Conservation (phyloP, 2,113 vertebrate species). For the Cyphomyrus discorhynchus region DNA sequence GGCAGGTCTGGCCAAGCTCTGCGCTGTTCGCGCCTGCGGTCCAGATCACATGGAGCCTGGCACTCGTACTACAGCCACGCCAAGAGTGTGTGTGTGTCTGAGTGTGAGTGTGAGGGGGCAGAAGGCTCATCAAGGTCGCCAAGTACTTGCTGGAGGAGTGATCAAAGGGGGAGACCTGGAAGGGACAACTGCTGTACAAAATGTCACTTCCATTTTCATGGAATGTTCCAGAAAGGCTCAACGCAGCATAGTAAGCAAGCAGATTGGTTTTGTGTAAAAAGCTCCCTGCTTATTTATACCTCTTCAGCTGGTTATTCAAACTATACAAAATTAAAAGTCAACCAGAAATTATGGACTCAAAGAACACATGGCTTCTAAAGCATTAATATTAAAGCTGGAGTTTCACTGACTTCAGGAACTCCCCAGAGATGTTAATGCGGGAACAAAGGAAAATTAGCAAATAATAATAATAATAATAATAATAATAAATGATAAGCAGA, state of each 20-base stretch:
- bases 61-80: constrained; percentile 35
- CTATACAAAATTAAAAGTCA: not conserved
- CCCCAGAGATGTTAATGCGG: not conserved
- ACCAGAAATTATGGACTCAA: not conserved
- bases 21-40: constrained; percentile 30
- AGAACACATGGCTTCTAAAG: not conserved
- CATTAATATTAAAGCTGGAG: not conserved
- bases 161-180: not conserved
- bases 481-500: not conserved
- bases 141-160: not conserved
- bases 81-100: not conserved
- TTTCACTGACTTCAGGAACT: not conserved
- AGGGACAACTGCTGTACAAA: not conserved
- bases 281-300: not conserved
- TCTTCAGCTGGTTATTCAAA: not conserved
- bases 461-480: not conserved
- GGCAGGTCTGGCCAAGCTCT: not conserved
- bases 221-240: not conserved
- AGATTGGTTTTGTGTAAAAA: not conserved
- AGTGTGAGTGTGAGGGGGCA: not conserved
- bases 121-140: constrained; percentile 13
- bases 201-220: not conserved
- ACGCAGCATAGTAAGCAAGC: not conserved
- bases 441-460: not conserved
- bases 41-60: constrained; percentile 53